phyloP scores from a whole-genome alignment of 2,113 vertebrate genomes.

The Xerus inauris region DNA sequence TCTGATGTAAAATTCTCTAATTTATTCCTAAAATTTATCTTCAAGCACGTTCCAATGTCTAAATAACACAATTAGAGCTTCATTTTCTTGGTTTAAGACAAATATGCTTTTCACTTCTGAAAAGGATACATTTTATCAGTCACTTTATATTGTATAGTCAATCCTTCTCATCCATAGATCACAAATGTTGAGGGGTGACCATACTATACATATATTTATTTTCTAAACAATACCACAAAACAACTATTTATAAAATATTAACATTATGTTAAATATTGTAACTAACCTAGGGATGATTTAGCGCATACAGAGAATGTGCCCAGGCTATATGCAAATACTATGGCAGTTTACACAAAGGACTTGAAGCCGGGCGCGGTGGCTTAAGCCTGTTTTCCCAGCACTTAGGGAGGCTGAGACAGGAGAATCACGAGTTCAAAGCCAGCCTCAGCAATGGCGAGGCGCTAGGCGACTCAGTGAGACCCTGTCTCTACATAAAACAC shows the following conservation, averaged over 20 bases:
- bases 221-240: not conserved
- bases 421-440: no score
- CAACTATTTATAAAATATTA: not conserved
- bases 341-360: not conserved
- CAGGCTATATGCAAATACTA: not conserved
- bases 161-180: not conserved
- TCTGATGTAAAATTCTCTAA: not conserved
- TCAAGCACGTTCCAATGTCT: not conserved
- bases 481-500: no score
- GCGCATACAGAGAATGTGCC: not conserved
- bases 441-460: no score
- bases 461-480: no score
- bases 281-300: not conserved
- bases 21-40: not conserved
- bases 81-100: constrained; percentile 16
- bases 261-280: not conserved
- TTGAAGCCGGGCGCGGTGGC: no score
- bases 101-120: constrained; percentile 3
- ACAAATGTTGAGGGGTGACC: not conserved
- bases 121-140: constrained; percentile 1
- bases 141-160: constrained; percentile 4
- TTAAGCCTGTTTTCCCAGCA: no score
- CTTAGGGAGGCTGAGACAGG: no score
- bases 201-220: not conserved
- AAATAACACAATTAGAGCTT: not conserved